A percentile compares a stretch with the other conserved stretches of the same genome.
phyloP scores from a whole-genome alignment of 2,797 vertebrate species.

The Dallia pectoralis region DNA sequence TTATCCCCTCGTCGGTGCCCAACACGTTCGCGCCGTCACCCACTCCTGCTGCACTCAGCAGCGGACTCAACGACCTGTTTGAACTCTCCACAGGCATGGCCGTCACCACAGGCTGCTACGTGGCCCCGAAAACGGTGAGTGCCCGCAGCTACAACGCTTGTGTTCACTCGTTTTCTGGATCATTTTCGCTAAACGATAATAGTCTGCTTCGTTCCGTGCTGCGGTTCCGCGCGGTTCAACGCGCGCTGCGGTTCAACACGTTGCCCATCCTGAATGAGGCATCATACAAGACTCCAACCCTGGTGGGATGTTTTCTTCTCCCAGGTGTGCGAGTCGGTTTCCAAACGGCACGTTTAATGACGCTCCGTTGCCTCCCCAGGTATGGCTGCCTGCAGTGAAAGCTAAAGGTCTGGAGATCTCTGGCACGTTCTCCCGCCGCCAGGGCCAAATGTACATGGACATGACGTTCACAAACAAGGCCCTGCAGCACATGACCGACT shows the following conservation, averaged over 20 bases:
- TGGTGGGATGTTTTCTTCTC: not conserved
- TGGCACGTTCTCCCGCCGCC: slow-evolving; percentile 93
- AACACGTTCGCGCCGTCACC: slow-evolving; percentile 95
- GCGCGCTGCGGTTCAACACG: not conserved
- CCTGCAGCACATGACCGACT: slow-evolving; percentile 98
- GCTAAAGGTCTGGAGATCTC: slow-evolving; percentile 96
- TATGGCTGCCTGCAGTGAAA: slow-evolving; percentile 96
- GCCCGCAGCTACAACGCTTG: not conserved
- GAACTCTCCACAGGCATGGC: slow-evolving; percentile 94
- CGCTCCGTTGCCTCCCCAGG: slow-evolving; percentile 62
- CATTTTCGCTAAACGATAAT: not conserved
- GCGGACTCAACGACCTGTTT: slow-evolving; percentile 94
- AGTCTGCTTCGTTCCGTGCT: not conserved
- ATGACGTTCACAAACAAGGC: slow-evolving; percentile 98
- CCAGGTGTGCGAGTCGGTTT: not conserved
- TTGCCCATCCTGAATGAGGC: not conserved
- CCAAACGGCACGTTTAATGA: not conserved
- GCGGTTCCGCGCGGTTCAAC: not conserved
- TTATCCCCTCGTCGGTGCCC: slow-evolving; percentile 93
- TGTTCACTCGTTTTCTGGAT: not conserved
- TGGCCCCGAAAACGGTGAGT: slow-evolving; percentile 89
- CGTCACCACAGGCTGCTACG: slow-evolving; percentile 87
- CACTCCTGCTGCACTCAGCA: slow-evolving; percentile 89
- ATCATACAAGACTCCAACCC: not conserved
- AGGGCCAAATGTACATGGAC: slow-evolving; percentile 98